Evolutionary conservation across 2,888 invertebrate genomes (phyloP), one percentile per base, ranked within the genome.

Genomic region (Thalpophila matura): DNA sequence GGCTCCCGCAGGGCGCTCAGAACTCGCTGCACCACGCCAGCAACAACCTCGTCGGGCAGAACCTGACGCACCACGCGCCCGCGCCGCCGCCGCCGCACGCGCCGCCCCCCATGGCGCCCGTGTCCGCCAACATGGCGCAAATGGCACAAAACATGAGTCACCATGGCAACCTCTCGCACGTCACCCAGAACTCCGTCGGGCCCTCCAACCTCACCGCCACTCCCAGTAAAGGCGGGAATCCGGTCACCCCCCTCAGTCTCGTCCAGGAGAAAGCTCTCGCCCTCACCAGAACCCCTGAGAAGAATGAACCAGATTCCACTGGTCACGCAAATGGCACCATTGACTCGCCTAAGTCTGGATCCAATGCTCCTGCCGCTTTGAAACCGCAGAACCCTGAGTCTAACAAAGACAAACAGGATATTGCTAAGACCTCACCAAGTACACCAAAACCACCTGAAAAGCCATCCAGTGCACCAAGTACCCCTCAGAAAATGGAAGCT

Each of bases 101-200:
- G 57, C 89, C 87, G 78, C 91, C 94, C 7, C 94, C 95, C 80
- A 90, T 95, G 95, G 90, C 95, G 71, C 91, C 95, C 38, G 89
- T 95, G 82, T 85, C 95, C 67, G 93, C 95, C 53, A 94, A 94
- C 86, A 95, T 95, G 95, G 94, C 94, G 33, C 94, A 94, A 79
- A 92, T 94, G 93, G 95, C 95, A 66, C 95, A 95, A 73, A 95
- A 95, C 80, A 95, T 95, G 95, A 94, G 94, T 82, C 94, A 95
- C 89, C 95, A 95, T 69, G 95, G 95, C 60, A 95, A 95, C 86
- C 84, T 95, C 22, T 95, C 95, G 9, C 93, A 93, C 54, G 90
- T 92, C 59, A 90, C 90, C 22, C 93, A 93, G 79, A 93, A 92
- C 81, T 91, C 92, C 24, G 86, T 88, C 42, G 80, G 89, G 60